A percentile compares a stretch with the other conserved stretches of the same genome.
These are phyloP conservation scores for Emmelina monodactyla DNA, from an alignment of 2,888 invertebrate species.

Conservation along the genomic window DNA sequence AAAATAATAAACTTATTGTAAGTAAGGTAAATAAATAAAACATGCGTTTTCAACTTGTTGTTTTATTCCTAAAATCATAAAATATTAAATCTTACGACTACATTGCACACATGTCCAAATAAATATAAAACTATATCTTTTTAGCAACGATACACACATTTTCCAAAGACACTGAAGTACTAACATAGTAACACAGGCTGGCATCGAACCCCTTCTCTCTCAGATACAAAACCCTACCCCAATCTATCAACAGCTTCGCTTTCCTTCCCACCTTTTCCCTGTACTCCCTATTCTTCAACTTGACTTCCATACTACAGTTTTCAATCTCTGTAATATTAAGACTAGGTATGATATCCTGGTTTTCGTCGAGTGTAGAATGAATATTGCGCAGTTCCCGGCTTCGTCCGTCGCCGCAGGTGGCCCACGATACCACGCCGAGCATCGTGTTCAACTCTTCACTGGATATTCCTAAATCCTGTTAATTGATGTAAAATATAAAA, in stretches of 20 bases:
- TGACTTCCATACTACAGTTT: background rate
- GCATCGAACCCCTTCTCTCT: slow-evolving; percentile 65
- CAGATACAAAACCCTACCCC: slow-evolving; percentile 73
- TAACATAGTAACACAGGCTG: slow-evolving; percentile 71
- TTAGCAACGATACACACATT: slow-evolving; percentile 79
- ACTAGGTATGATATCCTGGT: background rate
- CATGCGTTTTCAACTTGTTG: too few relatives aligned
- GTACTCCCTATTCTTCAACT: slow-evolving; percentile 2
- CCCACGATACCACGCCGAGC: slow-evolving; percentile 88
- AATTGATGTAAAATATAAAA: too few relatives aligned
- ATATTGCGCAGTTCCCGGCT: slow-evolving; percentile 49
- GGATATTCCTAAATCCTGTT: slow-evolving; percentile 63
- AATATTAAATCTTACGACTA: too few relatives aligned
- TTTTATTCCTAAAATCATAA: too few relatives aligned
- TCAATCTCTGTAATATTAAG: background rate
- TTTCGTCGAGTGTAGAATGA: background rate
- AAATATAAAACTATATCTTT: too few relatives aligned
- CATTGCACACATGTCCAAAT: too few relatives aligned
- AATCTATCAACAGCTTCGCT: slow-evolving; percentile 81
- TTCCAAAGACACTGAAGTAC: slow-evolving; percentile 72
- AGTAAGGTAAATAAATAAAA: too few relatives aligned
- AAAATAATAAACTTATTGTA: too few relatives aligned
- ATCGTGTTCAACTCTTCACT: slow-evolving; percentile 76
- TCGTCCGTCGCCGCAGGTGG: slow-evolving; percentile 79
- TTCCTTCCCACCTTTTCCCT: slow-evolving; percentile 67